Base-by-base conservation (phyloP, 2,888 invertebrate genomes). In the Hedya salicella region DNA sequence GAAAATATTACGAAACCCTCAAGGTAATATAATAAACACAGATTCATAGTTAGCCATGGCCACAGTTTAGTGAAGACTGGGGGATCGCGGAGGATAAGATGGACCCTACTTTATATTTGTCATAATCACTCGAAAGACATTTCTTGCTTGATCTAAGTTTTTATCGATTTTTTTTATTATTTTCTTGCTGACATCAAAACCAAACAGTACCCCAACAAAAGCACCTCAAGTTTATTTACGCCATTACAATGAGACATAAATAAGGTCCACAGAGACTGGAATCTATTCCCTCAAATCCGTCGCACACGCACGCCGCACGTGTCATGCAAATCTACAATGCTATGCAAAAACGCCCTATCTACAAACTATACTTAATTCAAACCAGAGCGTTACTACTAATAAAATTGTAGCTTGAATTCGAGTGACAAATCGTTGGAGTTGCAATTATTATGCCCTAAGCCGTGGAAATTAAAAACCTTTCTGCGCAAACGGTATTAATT, bases 291-390 rank as follows among this genome's bases (percentile, higher is more conserved):
- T 32, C 36, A 49, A 62, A 62, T 60, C 67, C 67, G 46, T 70
- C 75, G 81, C 91, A 87, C 91, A 89, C 87, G 88, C 73, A 25
- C 85, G 69, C 69, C 86, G 89, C 91, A 89, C 91, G 91, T 89
- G 91, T 79, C 75, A 70, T 73, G 82, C 83, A 86, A 91, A 57
- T 56, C 56, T 56, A 32, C n/a, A 2, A 5, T 32, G 3, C 17
- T 46, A 42, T 11, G 13, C 8, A 30, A 2, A 6, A 32, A 57
- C n/a, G 21, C 5, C 44, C n/a, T 57, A 46, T 32, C 0, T 19
- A 9, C 32, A 19, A 46, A 8, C 4, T 17, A 17, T n/a, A 1
- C 0, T 2, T 16, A 30, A 46, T 30, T 44, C 5, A 19, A 46
- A 19, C 11, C 13, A 17, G 13, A 9, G 9, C 16, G 9, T 0